These are phyloP conservation scores for Malachius bipustulatus DNA, from an alignment of 2,888 invertebrate genomes.

Conservation along the genomic window DNA sequence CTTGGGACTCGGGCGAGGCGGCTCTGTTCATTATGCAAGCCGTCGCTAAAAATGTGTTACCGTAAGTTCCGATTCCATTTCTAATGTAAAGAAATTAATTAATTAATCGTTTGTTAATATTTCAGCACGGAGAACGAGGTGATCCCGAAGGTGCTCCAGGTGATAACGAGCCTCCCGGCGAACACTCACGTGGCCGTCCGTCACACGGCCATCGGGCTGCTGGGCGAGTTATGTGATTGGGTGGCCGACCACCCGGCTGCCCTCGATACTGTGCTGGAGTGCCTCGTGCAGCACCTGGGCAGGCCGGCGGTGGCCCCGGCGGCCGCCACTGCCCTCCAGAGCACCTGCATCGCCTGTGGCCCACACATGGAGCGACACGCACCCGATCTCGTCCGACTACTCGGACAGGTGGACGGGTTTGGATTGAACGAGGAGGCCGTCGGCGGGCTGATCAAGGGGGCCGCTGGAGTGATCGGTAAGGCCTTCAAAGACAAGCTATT, in stretches of 20 bases:
- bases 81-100: no score
- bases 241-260: slow-evolving; percentile 75
- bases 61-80: no score
- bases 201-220: slow-evolving; percentile 73
- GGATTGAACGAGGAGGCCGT: slow-evolving; percentile 63
- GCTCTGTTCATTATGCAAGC: slow-evolving; percentile 91
- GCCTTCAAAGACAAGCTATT: no score
- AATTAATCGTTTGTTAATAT: slow-evolving; percentile 19
- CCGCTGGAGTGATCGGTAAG: no score
- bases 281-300: slow-evolving; percentile 60
- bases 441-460: slow-evolving; percentile 46
- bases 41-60: slow-evolving; percentile 86
- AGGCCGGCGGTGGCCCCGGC: slow-evolving; percentile 63
- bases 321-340: slow-evolving; percentile 75
- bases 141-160: slow-evolving; percentile 87
- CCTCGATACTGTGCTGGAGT: slow-evolving; percentile 71
- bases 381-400: slow-evolving; percentile 58
- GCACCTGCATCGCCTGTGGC: slow-evolving; percentile 73
- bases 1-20: slow-evolving; percentile 91
- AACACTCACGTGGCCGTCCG: slow-evolving; percentile 77
- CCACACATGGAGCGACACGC: slow-evolving; percentile 67
- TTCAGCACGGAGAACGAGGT: slow-evolving; percentile 79
- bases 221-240: slow-evolving; percentile 94
- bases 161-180: slow-evolving; percentile 74
- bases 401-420: slow-evolving; percentile 57